Evolutionary conservation across 2,113 vertebrate species (phyloP).

Genomic region (Colistium nudipinnis): DNA sequence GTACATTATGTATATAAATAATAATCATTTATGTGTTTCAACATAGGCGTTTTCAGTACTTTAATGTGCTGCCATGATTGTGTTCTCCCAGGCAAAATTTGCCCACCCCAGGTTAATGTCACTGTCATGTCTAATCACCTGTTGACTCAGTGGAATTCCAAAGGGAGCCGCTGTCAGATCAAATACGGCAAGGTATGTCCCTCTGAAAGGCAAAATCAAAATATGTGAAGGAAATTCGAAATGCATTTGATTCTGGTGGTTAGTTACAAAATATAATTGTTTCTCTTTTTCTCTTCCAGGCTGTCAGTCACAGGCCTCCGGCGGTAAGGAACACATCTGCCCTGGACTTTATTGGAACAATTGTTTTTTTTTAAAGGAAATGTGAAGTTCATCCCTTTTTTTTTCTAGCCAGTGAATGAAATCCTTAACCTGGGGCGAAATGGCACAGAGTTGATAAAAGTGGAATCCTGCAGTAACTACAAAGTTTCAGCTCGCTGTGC

Average conservation of each 20-base stretch:
- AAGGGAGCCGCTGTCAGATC: constrained; percentile 52
- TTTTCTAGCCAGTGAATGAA: constrained; percentile 5
- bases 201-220: no score
- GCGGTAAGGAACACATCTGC: constrained; percentile 23
- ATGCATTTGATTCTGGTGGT: background rate
- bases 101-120: background rate
- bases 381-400: background rate
- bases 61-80: background rate
- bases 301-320: background rate
- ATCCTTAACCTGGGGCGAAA: rapidly evolving
- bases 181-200: constrained; percentile 59
- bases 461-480: constrained; percentile 65
- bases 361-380: background rate
- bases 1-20: constrained; percentile 13
- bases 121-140: constrained; percentile 8
- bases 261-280: background rate
- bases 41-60: background rate
- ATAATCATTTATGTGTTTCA: background rate
- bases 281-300: constrained; percentile 23
- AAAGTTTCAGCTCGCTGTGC: constrained; percentile 64
- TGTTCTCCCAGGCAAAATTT: constrained; percentile 54
- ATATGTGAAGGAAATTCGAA: no score
- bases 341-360: no score
- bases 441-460: rapidly evolving
- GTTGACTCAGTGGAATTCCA: constrained; percentile 39